A percentile compares a stretch with the other conserved stretches of the same genome.
phyloP scores from a whole-genome alignment of 2,888 invertebrate genomes.

The Tenthredo mesomela region DNA sequence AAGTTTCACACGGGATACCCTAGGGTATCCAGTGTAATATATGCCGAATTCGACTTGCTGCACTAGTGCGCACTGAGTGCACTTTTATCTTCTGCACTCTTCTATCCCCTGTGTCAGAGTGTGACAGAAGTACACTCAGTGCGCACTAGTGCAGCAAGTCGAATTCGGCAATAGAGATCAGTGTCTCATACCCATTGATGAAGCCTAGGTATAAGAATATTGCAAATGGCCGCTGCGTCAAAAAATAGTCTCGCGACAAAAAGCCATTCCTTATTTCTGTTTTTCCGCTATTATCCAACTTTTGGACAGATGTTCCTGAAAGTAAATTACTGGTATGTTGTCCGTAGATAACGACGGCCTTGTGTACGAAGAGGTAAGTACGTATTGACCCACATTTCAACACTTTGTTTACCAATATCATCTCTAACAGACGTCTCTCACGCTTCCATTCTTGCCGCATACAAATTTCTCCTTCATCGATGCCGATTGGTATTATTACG shows the following conservation, averaged over 20 bases:
- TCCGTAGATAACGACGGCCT: constrained; percentile 63
- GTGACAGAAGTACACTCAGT: too few species aligned
- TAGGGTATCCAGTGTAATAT: too few species aligned
- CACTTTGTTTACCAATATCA: constrained; percentile 19
- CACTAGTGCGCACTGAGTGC: too few species aligned
- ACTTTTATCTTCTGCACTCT: too few species aligned
- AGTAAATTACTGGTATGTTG: constrained; percentile 63
- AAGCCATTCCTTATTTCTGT: constrained; percentile 53
- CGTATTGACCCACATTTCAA: background rate
- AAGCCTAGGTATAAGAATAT: background rate
- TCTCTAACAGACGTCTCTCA: background rate
- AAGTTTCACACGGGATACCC: too few species aligned
- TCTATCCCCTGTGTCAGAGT: too few species aligned
- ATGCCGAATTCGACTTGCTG: too few species aligned
- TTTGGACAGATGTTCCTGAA: constrained; percentile 31
- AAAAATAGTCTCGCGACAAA: constrained; percentile 56
- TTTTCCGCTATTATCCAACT: constrained; percentile 40
- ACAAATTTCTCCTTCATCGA: constrained; percentile 36
- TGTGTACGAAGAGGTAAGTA: constrained; percentile 64
- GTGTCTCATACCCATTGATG: background rate
- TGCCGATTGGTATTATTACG: constrained; percentile 8
- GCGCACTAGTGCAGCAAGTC: too few species aligned
- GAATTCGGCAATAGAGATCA: too few species aligned
- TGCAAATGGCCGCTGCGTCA: constrained; percentile 60
- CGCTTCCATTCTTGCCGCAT: constrained; percentile 7